Evolutionary conservation across 2,888 invertebrate species (phyloP), one percentile per base, ranked within the genome.

Genomic region (Acanthopleura granulata): DNA sequence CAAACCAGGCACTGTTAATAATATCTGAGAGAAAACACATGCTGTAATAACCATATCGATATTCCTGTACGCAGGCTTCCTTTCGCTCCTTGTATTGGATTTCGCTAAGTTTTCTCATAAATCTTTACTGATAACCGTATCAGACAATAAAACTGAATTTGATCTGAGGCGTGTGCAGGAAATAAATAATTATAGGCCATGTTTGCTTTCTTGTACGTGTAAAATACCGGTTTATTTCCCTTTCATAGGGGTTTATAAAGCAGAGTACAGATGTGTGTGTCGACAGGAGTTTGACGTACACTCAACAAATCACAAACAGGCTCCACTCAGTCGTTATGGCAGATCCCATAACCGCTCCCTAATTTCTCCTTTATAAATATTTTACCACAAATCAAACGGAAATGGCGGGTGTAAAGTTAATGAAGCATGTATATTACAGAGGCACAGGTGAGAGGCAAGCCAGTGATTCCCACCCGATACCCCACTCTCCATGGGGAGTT

Each of bases 101-200:
- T 22, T 57, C n/a, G 1, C 57, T 57, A 57, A 18, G n/a, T 22
- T 57, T 14, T 22, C 57, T 57, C 57, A 57, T 57, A 57, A 57
- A 57, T 57, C 57, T 22, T n/a, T 1, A 12, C 18, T 57, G 22
- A 57, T 57, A 22, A 12, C 57, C 22, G 18, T 57, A 3, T 22
- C 6, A 22, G 22, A 57, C 57, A 57, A 57, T 57, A 3, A 57
- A 57, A 57, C 57, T 57, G 3, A 18, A 57, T 57, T 57, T n/a
- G 18, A 57, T 57, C 3, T 18, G 57, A 22, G 22, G 12, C 57
- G 22, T 22, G 12, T n/a, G 18, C n/a, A 57, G 22, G 57, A 57
- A 57, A 57, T 57, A 57, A 57, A 18, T 57, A 57, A 57, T 57
- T 57, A 12, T 57, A 57, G 57, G 18, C 57, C 57, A 57, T 57